These are phyloP conservation scores for Polypterus senegalus DNA, from an alignment of 2,113 vertebrate species.

Conservation along the genomic window DNA sequence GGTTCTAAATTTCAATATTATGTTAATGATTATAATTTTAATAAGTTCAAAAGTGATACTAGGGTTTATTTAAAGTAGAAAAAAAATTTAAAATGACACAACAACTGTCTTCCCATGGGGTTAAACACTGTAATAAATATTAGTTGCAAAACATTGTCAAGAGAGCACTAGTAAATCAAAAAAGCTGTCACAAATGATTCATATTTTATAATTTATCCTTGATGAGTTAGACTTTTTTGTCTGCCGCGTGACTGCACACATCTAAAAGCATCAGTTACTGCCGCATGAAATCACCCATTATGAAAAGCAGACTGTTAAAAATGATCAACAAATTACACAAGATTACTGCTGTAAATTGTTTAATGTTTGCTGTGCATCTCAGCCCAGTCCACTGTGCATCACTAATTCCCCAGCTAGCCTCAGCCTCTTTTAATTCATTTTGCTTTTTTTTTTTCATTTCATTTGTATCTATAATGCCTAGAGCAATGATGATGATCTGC, in stretches of 20 bases:
- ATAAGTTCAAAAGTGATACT: background rate
- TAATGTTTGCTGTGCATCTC: slow-evolving; percentile 6
- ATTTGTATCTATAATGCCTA: background rate
- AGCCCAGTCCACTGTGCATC: slow-evolving; percentile 5
- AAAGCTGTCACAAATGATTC: slow-evolving; percentile 25
- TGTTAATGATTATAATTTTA: too few relatives aligned
- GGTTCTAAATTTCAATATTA: too few relatives aligned
- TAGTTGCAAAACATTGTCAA: slow-evolving; percentile 7
- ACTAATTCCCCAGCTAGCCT: slow-evolving; percentile 16
- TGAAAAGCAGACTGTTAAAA: slow-evolving; percentile 30
- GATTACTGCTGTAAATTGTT: slow-evolving; percentile 27
- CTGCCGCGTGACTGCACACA: slow-evolving; percentile 22
- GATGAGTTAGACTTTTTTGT: slow-evolving; percentile 19
- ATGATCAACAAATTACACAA: slow-evolving; percentile 32
- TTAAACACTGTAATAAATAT: slow-evolving; percentile 12
- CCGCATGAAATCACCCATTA: slow-evolving; percentile 36
- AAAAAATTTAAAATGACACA: slow-evolving; percentile 6
- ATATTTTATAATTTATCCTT: slow-evolving; percentile 18
- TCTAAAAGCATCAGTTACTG: slow-evolving; percentile 36
- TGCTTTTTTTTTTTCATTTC: background rate
- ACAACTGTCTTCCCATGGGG: background rate
- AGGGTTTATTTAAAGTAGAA: slow-evolving; percentile 2
- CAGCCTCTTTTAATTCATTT: slow-evolving; percentile 5
- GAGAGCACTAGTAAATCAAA: slow-evolving; percentile 6
- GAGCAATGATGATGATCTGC: too few relatives aligned